Percentiles rank a stretch among this genome's conserved stretches.
phyloP scores from a whole-genome alignment of 1,140 invertebrate species.

The Nilaparvata lugens region DNA sequence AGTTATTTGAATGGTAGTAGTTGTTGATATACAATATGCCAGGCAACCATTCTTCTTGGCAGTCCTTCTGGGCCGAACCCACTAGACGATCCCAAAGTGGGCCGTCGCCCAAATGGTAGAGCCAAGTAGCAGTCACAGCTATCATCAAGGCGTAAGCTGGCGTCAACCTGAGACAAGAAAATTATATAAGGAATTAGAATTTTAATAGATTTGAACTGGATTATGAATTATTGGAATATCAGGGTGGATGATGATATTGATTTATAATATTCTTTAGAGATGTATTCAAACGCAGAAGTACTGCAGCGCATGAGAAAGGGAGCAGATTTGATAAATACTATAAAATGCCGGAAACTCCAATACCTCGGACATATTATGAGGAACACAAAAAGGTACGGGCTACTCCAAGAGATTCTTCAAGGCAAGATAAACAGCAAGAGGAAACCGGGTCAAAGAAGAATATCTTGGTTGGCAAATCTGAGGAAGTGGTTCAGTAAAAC shows the following conservation, averaged over 20 bases:
- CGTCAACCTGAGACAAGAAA: slow-evolving; percentile 36
- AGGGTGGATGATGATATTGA: neutral
- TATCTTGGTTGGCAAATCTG: no score
- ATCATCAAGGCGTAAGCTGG: slow-evolving; percentile 37
- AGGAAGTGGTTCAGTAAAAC: no score
- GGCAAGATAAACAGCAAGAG: no score
- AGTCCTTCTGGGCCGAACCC: slow-evolving; percentile 26
- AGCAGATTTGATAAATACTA: no score
- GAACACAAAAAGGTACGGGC: no score
- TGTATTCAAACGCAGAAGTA: no score
- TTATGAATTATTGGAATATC: neutral
- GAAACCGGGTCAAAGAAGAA: no score
- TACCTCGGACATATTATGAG: no score
- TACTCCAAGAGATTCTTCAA: no score
- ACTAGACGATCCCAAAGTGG: slow-evolving; percentile 34
- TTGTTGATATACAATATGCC: slow-evolving; percentile 51
- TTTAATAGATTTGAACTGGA: neutral
- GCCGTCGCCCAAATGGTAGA: slow-evolving; percentile 34
- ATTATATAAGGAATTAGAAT: neutral
- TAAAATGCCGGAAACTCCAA: no score
- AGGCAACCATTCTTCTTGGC: slow-evolving; percentile 45
- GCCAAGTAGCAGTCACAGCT: slow-evolving; percentile 33
- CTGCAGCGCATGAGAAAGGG: no score
- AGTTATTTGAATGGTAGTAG: slow-evolving; percentile 33
- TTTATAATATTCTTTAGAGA: no score